Evolutionary conservation across 1,140 invertebrate genomes (phyloP), one percentile per base, ranked within the genome.

Genomic region (Lithobius niger): DNA sequence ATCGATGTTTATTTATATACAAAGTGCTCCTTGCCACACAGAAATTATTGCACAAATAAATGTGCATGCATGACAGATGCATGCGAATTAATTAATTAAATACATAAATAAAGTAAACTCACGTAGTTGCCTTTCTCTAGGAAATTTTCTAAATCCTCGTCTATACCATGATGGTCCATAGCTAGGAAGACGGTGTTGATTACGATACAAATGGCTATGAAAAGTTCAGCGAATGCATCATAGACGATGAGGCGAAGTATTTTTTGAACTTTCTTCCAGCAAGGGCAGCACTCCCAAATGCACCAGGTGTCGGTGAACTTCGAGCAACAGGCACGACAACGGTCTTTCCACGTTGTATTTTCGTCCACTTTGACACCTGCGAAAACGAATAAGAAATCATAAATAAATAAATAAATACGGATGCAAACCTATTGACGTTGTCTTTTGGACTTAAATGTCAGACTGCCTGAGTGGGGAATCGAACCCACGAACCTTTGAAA

Each of bases 131-230:
- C 74, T 16, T 43, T 62, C 55, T 64, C 54, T 15, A 74, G 61
- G 21, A 70, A 59, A 1, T 60, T 42, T 43, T 63, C 59, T 43
- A 66, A 62, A 52, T 57, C 55, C 31, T 18, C 16, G 48, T 66
- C 58, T 67, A 73, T 74, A 16, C 65, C 62, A 61, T 72, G 64
- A 49, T 72, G 67, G 57, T 76, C 74, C 54, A 71, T 64, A 3
- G 71, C 73, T 74, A 76, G 75, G 59, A 76, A 74, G 48, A 63
- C 54, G 3, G 72, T 73, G 60, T 74, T 74, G 40, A 68, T 62
- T 28, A 73, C 50, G 58, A 74, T 74, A 56, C 70, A 73, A 6
- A 74, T 56, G 0, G 71, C 73, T 44, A 74, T 73, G 58, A 72
- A 73, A 27, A 74, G 58, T 49, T 74, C 72, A 21, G 72, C 65